These are phyloP conservation scores for Sebastes matsubarae DNA, from an alignment of 2,797 vertebrate species.

Conservation along the genomic window DNA sequence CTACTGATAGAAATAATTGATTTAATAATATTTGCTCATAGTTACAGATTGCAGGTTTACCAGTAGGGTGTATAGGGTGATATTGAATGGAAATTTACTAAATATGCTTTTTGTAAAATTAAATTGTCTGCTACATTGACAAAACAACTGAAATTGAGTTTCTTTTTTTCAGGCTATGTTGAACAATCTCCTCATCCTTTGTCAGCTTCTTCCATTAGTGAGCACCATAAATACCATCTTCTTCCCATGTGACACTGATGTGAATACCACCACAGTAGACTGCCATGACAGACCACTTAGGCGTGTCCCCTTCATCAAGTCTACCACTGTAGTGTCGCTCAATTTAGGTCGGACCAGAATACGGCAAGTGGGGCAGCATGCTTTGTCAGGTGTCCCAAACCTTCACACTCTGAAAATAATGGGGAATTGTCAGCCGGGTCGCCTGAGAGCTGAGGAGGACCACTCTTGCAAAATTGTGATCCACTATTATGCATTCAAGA, in stretches of 20 bases:
- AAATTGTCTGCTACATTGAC: not conserved
- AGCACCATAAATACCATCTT: conserved; percentile 74
- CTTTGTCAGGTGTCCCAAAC: conserved; percentile 76
- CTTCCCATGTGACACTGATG: conserved; percentile 85
- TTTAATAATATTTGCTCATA: no score
- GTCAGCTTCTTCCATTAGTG: conserved; percentile 58
- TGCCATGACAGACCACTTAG: conserved; percentile 77
- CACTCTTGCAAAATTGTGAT: conserved; percentile 79
- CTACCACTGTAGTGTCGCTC: conserved; percentile 67
- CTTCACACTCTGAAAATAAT: conserved; percentile 80
- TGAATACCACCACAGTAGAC: conserved; percentile 67
- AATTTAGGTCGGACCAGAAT: conserved; percentile 80
- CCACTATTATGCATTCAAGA: conserved; percentile 74
- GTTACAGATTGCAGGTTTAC: not conserved
- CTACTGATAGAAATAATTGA: no score
- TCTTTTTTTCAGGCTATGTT: conserved; percentile 66
- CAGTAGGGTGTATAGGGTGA: not conserved
- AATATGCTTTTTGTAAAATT: not conserved
- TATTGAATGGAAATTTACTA: not conserved
- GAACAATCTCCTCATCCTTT: conserved; percentile 53
- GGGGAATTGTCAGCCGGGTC: conserved; percentile 81
- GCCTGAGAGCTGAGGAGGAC: conserved; percentile 54
- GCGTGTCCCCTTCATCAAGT: conserved; percentile 73
- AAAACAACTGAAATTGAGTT: not conserved
- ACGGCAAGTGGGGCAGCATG: conserved; percentile 47